Conservation (phyloP, 2,113 vertebrate genomes). For the Phainopepla nitens region DNA sequence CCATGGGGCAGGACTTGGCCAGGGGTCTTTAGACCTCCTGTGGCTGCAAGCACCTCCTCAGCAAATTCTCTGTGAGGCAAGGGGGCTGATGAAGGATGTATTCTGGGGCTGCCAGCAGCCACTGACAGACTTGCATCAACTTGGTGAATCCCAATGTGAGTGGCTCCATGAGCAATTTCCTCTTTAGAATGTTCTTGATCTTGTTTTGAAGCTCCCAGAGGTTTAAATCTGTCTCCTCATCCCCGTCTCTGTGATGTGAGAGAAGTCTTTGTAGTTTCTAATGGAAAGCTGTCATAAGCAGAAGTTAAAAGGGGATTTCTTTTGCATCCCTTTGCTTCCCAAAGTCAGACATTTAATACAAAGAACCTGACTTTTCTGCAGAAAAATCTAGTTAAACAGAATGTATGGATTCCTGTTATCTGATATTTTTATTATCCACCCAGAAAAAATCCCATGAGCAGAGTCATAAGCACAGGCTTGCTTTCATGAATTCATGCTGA, state of each 20-base stretch:
- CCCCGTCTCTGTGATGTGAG: background rate
- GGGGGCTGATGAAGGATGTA: background rate
- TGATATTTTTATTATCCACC: background rate
- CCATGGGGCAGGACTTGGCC: background rate
- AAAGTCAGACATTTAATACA: background rate
- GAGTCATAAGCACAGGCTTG: constrained; percentile 8
- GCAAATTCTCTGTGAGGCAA: background rate
- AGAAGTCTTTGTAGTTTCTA: background rate
- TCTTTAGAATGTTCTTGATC: background rate
- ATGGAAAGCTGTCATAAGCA: background rate
- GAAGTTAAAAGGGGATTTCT: constrained; percentile 22
- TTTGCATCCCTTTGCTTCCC: background rate
- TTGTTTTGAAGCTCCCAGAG: background rate
- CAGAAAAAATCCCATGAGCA: background rate
- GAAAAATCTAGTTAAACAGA: constrained; percentile 27
- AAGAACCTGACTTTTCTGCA: background rate
- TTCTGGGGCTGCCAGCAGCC: background rate
- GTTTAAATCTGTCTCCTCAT: background rate
- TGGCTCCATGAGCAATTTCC: background rate
- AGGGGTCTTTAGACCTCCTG: background rate
- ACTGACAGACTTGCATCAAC: background rate
- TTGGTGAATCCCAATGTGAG: background rate
- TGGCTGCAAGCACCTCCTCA: background rate
- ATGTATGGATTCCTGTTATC: background rate
- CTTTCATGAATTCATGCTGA: constrained; percentile 33